Evolutionary conservation across 1,140 invertebrate species (phyloP).

Genomic region (Zaprionus ghesquierei): DNA sequence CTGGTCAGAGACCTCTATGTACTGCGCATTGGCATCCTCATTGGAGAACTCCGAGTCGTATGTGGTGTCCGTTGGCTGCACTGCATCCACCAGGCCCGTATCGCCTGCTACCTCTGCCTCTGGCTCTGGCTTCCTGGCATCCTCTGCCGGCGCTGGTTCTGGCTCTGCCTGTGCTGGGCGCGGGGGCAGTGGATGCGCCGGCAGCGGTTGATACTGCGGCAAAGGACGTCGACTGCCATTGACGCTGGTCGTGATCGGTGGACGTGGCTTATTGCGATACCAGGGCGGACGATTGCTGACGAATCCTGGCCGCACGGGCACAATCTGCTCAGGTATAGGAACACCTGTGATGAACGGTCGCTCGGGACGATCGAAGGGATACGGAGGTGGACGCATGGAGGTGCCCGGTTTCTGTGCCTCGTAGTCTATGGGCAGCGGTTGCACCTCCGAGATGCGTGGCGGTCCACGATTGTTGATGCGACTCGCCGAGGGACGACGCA

Average conservation of each 20-base stretch:
- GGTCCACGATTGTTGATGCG: slow-evolving; percentile 95
- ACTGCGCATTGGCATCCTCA: slow-evolving; percentile 73
- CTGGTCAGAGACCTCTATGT: slow-evolving; percentile 77
- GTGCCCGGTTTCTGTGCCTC: slow-evolving; percentile 84
- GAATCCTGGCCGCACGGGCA: slow-evolving; percentile 85
- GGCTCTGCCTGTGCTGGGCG: slow-evolving; percentile 23
- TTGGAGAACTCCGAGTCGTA: slow-evolving; percentile 79
- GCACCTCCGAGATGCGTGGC: slow-evolving; percentile 90
- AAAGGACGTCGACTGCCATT: slow-evolving; percentile 82
- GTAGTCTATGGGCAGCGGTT: slow-evolving; percentile 87
- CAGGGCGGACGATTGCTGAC: slow-evolving; percentile 85
- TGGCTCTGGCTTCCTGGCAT: slow-evolving; percentile 14
- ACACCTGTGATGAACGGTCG: slow-evolving; percentile 87
- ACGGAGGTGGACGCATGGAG: slow-evolving; percentile 83
- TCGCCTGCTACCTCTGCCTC: slow-evolving; percentile 20
- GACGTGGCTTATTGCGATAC: slow-evolving; percentile 85
- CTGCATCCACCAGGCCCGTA: slow-evolving; percentile 45
- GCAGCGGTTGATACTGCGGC: slow-evolving; percentile 84
- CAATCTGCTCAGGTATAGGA: slow-evolving; percentile 89
- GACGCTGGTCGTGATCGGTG: slow-evolving; percentile 72
- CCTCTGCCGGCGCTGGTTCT: slow-evolving; percentile 49
- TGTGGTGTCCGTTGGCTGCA: slow-evolving; percentile 71
- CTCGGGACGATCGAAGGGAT: slow-evolving; percentile 87
- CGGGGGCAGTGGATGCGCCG: slow-evolving; percentile 55
- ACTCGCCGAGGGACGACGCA: slow-evolving; percentile 84